Evolutionary conservation across 2,113 vertebrate species (phyloP).

Genomic region (Mustela nigripes): DNA sequence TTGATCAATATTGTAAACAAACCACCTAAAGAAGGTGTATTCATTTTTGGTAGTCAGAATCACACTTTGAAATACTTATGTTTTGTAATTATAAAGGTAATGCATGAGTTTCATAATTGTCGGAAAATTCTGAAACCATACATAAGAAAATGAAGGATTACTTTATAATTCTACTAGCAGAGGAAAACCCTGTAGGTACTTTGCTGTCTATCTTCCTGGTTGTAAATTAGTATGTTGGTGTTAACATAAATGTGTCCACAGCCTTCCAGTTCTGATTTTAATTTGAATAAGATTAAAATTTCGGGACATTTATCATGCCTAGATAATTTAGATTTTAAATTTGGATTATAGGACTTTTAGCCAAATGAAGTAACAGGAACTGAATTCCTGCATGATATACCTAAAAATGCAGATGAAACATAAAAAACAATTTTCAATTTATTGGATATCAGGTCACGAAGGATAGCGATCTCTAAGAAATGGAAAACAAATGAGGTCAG

Average conservation of each 20-base stretch:
- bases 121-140: background rate
- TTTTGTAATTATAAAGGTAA: constrained; percentile 45
- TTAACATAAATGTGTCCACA: background rate
- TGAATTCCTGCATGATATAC: background rate
- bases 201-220: background rate
- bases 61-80: constrained; percentile 38
- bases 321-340: constrained; percentile 11
- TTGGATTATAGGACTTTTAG: background rate
- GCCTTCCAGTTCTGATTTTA: constrained; percentile 31
- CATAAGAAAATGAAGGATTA: constrained; percentile 1
- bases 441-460: background rate
- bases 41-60: constrained; percentile 47
- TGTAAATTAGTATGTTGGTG: background rate
- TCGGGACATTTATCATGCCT: background rate
- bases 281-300: constrained; percentile 53
- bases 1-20: constrained; percentile 21
- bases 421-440: background rate
- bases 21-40: background rate
- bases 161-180: background rate
- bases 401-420: constrained; percentile 6
- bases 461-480: constrained; percentile 25
- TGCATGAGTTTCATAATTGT: constrained; percentile 9
- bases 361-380: background rate
- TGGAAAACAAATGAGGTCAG: background rate
- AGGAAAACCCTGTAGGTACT: background rate